A percentile compares a stretch with the other conserved stretches of the same genome.
These are phyloP conservation scores for Hippocampus guttulatus DNA, from an alignment of 2,113 vertebrate species.

Conservation along the genomic window DNA sequence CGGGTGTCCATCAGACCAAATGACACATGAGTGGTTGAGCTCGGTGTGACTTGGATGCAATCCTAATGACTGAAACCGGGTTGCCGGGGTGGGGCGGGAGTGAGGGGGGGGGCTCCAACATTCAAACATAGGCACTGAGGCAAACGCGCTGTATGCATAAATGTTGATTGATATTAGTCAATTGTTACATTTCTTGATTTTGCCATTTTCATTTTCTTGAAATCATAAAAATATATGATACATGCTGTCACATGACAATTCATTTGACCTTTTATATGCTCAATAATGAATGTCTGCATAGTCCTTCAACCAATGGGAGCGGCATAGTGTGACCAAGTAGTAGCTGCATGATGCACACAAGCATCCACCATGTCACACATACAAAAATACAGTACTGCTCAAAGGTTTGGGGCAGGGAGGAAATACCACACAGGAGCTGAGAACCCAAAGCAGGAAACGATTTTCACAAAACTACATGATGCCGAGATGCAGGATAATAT, in stretches of 20 bases:
- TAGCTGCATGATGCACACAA: slow-evolving; percentile 14
- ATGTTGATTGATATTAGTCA: not conserved
- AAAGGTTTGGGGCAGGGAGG: not conserved
- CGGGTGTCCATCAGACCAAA: slow-evolving; percentile 61
- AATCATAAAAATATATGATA: not conserved
- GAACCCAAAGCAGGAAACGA: too few species aligned
- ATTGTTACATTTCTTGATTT: not conserved
- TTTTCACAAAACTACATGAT: too few species aligned
- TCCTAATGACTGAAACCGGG: slow-evolving; percentile 51
- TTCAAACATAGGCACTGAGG: slow-evolving; percentile 27
- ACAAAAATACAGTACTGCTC: not conserved
- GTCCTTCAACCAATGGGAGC: slow-evolving; percentile 19
- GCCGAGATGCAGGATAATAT: too few species aligned
- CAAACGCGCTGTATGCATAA: slow-evolving; percentile 3
- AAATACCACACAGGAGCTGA: too few species aligned
- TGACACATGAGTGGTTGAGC: slow-evolving; percentile 59
- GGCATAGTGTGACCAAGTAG: slow-evolving; percentile 23
- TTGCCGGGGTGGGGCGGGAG: slow-evolving; percentile 2
- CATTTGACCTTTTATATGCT: slow-evolving; percentile 10
- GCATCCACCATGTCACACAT: slow-evolving; percentile 6
- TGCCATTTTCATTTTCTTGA: not conserved
- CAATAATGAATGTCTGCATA: slow-evolving; percentile 52
- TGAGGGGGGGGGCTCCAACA: slow-evolving; percentile 8
- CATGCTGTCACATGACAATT: not conserved
- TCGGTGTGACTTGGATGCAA: slow-evolving; percentile 47